Evolutionary conservation across 1,140 invertebrate species (phyloP), one percentile per base, ranked within the genome.

Genomic region (Pemphigus obesinymphae): DNA sequence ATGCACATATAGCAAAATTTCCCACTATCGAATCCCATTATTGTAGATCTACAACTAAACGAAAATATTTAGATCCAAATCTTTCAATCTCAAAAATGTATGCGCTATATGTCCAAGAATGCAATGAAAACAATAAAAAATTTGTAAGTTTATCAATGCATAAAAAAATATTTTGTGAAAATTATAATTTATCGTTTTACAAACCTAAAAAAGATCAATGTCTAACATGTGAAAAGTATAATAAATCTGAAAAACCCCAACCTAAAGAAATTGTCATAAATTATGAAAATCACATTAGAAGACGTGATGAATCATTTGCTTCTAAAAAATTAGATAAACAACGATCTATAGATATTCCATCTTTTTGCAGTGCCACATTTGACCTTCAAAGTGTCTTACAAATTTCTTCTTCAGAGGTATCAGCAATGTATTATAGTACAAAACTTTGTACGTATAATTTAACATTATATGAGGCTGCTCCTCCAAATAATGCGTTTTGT

Each of bases 381-480:
- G 86, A 86, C 78, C 81, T 86, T 20, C 84, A 86, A 70, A 82
- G 84, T 53, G 83, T 84, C 10, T 61, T 86, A 17, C 82, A 81
- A 40, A 83, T 84, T 31, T 84, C 85, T 23, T 82, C 76, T 84
- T 75, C 70, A 15, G 81, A 84, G 29, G 83, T 82, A 17, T 84
- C 83, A 6, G 73, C 70, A 17, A 63, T 83, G 23, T 85, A 84
- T 81, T 86, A 86, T 26, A 85, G 83, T 70, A 78, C 85, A 11
- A 86, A 85, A 84, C 66, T 85, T 23, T 84, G 83, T 43, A 61
- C 84, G 37, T 85, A 83, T 40, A 86, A 85, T 84, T 86, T 85
- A 50, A 85, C 84, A 5, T 83, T 84, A 34, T 85, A 50, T 45
- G 48, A 82, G 17, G 61, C 29, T 68, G 80, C 61, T 31, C 3